Percentiles rank a stretch among this genome's conserved stretches.
These are phyloP conservation scores for Falco cherrug DNA, from an alignment of 2,797 vertebrate species.

Conservation along the genomic window DNA sequence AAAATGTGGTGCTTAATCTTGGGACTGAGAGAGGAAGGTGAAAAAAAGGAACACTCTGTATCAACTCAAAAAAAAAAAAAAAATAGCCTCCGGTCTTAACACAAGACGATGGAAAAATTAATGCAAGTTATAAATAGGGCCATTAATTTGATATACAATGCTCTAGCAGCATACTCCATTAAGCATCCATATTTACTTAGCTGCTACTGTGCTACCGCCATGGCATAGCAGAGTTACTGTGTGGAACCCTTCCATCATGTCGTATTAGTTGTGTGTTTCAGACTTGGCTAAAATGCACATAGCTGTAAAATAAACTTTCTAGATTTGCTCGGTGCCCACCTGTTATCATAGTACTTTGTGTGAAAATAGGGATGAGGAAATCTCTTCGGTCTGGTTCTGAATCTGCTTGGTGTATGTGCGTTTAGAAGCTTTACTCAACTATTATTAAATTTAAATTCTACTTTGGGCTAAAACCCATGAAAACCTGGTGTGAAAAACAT, in stretches of 20 bases:
- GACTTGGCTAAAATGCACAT: not conserved
- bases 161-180: not conserved
- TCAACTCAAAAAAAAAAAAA: not conserved
- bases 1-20: not conserved
- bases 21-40: not conserved
- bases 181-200: constrained; percentile 28
- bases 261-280: not conserved
- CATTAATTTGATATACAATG: constrained; percentile 50
- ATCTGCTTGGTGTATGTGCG: not conserved
- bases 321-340: not conserved
- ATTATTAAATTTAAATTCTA: not conserved
- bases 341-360: not conserved
- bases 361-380: not conserved
- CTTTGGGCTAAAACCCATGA: not conserved
- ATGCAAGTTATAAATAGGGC: constrained; percentile 20
- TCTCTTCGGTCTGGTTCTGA: not conserved
- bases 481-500: not conserved
- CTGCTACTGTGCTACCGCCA: not conserved
- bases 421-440: not conserved
- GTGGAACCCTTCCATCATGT: not conserved
- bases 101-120: constrained; percentile 5
- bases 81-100: not conserved
- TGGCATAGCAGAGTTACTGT: not conserved
- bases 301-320: not conserved
- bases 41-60: not conserved